Conservation (phyloP, 1,140 invertebrate species). For the Thaumatotibia leucotreta region DNA sequence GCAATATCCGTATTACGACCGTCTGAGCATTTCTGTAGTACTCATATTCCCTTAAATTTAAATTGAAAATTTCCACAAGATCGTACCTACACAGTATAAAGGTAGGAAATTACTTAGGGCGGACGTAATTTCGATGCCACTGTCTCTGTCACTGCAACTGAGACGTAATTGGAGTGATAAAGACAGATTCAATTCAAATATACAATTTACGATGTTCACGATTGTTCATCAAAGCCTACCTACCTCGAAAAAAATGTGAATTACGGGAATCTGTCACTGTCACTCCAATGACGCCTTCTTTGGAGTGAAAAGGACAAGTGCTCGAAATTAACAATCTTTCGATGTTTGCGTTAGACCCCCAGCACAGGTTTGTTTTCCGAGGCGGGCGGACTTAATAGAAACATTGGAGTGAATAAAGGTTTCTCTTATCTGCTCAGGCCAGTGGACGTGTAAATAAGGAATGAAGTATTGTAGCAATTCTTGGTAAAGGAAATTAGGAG, state of each 20-base stretch:
- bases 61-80: background rate
- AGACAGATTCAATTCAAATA: too few species aligned
- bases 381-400: background rate
- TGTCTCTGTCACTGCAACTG: too few species aligned
- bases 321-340: too few species aligned
- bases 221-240: too few species aligned
- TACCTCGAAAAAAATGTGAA: too few species aligned
- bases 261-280: too few species aligned
- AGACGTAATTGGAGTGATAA: too few species aligned
- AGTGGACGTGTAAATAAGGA: background rate
- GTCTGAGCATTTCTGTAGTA: background rate
- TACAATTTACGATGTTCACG: too few species aligned
- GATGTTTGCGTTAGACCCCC: too few species aligned
- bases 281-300: too few species aligned
- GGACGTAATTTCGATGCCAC: too few species aligned
- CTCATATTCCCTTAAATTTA: background rate
- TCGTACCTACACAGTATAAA: background rate
- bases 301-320: too few species aligned
- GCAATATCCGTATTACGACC: background rate
- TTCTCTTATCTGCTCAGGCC: background rate
- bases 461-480: background rate
- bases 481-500: background rate
- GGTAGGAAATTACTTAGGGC: background rate
- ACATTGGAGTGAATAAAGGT: background rate
- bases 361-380: background rate